A percentile compares a stretch with the other conserved stretches of the same genome.
phyloP scores from a whole-genome alignment of 2,888 invertebrate species.

The Conus canariensis region DNA sequence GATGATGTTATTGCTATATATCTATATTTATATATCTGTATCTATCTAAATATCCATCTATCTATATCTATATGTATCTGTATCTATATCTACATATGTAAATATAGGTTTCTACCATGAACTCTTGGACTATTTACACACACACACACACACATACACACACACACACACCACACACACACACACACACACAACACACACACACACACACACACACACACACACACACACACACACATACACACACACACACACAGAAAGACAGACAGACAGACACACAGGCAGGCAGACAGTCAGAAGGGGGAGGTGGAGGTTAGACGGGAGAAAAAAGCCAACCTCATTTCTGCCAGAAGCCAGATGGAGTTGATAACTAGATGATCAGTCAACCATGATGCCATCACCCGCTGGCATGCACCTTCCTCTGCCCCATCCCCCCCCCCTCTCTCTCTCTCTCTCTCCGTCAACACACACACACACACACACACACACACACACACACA shows the following conservation, averaged over 20 bases:
- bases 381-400: neutral
- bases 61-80: too few relatives aligned
- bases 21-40: too few relatives aligned
- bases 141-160: too few relatives aligned
- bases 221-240: too few relatives aligned
- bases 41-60: too few relatives aligned
- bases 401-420: neutral
- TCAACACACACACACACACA: too few relatives aligned
- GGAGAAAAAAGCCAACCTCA: neutral
- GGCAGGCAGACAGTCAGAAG: neutral
- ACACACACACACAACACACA: neutral
- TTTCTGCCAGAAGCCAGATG: conserved; percentile 19
- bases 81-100: too few relatives aligned
- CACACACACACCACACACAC: neutral
- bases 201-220: neutral
- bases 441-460: too few relatives aligned
- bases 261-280: neutral
- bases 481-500: too few relatives aligned
- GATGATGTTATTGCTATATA: too few relatives aligned
- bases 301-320: neutral
- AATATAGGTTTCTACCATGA: too few relatives aligned
- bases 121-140: too few relatives aligned
- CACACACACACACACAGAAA: neutral
- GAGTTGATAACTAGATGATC: neutral
- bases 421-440: neutral